A percentile compares a stretch with the other conserved stretches of the same genome.
phyloP scores from a whole-genome alignment of 64 coral and sea anemone species.

The Pocillopora damicornis region DNA sequence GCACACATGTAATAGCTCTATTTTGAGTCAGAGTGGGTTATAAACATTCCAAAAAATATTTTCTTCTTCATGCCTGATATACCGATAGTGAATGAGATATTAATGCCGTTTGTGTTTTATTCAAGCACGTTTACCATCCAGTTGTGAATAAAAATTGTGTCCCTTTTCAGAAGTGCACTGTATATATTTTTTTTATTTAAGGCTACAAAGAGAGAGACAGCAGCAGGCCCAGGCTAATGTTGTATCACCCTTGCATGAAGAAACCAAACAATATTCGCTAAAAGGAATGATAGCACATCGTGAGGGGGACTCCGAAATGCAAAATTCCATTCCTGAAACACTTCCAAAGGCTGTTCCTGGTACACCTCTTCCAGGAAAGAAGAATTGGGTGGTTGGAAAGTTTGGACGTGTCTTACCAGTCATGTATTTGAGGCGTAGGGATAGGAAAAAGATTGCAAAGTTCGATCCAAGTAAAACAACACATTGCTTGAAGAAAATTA shows the following conservation, averaged over 20 bases:
- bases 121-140: background rate
- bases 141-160: background rate
- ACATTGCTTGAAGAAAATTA: slow-evolving; percentile 78
- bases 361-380: slow-evolving; percentile 73
- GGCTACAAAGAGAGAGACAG: slow-evolving; percentile 64
- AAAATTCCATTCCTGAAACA: slow-evolving; percentile 3
- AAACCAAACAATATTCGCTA: background rate
- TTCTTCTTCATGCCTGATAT: too few species aligned
- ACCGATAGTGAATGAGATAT: too few species aligned
- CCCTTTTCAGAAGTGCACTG: background rate
- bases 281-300: background rate
- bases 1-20: too few species aligned
- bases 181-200: slow-evolving; percentile 10
- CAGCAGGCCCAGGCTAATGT: background rate
- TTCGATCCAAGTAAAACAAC: slow-evolving; percentile 93
- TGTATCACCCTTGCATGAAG: background rate
- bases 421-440: slow-evolving; percentile 71
- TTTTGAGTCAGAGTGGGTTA: too few species aligned
- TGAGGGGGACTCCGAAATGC: background rate
- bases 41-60: too few species aligned
- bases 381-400: slow-evolving; percentile 95
- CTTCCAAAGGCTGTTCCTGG: slow-evolving; percentile 76
- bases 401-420: slow-evolving; percentile 87
- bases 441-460: slow-evolving; percentile 74
- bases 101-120: background rate